Percentiles rank a stretch among this genome's conserved stretches.
Conservation (phyloP, 2,113 vertebrate species). For the Limanda limanda region DNA sequence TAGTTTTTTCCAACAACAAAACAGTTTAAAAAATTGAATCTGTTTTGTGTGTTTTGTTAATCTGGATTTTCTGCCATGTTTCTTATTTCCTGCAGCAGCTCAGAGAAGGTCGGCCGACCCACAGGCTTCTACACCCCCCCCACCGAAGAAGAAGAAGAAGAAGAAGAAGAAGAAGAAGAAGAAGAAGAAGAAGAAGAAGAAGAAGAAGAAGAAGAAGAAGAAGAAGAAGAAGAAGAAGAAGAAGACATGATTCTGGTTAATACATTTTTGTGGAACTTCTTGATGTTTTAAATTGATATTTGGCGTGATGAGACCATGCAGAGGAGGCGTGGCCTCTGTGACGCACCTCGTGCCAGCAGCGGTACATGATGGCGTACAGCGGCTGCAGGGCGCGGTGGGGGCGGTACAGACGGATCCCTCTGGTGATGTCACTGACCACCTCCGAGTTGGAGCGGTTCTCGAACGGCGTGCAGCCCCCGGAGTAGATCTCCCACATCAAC, state of each 20-base stretch:
- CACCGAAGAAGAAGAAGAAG: too few relatives aligned
- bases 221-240: neutral
- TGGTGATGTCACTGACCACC: conserved; percentile 87
- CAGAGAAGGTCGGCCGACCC: conserved; percentile 85
- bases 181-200: neutral
- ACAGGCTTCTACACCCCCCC: conserved; percentile 80
- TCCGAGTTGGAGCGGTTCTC: conserved; percentile 86
- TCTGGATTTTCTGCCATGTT: conserved; percentile 75
- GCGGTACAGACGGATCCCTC: conserved; percentile 87
- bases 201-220: neutral
- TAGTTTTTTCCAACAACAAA: neutral
- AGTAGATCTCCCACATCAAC: conserved; percentile 92
- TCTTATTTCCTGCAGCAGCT: conserved; percentile 80
- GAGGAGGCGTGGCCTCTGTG: neutral
- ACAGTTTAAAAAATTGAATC: too few relatives aligned
- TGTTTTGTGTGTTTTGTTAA: conserved; percentile 25
- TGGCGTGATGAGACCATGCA: neutral
- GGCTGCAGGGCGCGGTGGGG: conserved; percentile 80
- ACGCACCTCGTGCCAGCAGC: conserved; percentile 91
- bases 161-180: too few relatives aligned
- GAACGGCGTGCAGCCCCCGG: conserved; percentile 89
- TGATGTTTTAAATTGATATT: too few relatives aligned
- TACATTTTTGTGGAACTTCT: too few relatives aligned
- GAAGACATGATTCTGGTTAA: neutral
- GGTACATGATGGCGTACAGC: conserved; percentile 89